Base-by-base conservation (phyloP, 2,797 vertebrate genomes). In the Esox masquinongy region DNA sequence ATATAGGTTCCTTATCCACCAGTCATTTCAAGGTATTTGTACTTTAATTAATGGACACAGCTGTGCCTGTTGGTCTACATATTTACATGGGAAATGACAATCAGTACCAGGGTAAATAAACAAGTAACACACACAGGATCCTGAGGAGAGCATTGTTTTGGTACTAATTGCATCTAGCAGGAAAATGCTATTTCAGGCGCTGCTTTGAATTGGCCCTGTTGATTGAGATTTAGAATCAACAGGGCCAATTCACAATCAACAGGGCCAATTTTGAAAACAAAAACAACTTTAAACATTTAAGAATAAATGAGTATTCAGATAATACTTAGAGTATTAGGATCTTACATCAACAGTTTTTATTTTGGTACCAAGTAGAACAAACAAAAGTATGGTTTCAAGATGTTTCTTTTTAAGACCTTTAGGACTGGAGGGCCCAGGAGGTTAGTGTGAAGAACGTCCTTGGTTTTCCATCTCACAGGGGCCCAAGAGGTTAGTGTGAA, bases 151-250 rank as follows among this genome's bases (percentile, higher is more conserved):
- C 76, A 84, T 88, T 89, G 82, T 88, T 87, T 87, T 78, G 76
- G 73, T 73, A 56, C 78, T 89, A 87, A 90, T 86, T 85, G 79
- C 74, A 76, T 77, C 72, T 82, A 72, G 72, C 83, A 85, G 88
- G 82, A 84, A 88, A 82, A 75, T 53, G 29, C 68, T 85, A 69
- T 79, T 85, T 24, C 78, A 51, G 50, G 75, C n/a, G 68, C 51
- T 34, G 51, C 31, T 74, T 49, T 74, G 76, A 61, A 74, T 80
- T 69, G 76, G 71, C 49, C 36, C 68, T 71, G 68, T 43, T 67
- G 72, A 78, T 11, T 15, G 53, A 64, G 47, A 16, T 5, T 61
- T 34, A 12, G n/a, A n/a, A n/a, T n/a, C 50, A 19, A 24, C 15
- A 22, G 50, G 24, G 34, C 49, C n/a, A n/a, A n/a, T n/a, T n/a